Base-by-base conservation (phyloP, 2,888 invertebrate species). In the Aleiodes testaceus region DNA sequence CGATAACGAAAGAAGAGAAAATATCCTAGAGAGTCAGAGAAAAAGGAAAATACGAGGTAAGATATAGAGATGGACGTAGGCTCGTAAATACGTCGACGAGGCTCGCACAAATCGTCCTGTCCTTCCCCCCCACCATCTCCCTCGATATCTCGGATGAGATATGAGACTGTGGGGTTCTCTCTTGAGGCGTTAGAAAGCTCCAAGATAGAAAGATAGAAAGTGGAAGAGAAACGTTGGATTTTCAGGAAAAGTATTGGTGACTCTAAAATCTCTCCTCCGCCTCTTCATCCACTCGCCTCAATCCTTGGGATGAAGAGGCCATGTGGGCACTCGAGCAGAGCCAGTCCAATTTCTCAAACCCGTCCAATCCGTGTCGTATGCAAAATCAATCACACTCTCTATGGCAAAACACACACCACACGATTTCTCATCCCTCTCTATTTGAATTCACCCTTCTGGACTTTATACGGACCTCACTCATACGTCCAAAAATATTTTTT, bases 321-420 rank as follows among this genome's bases (percentile, higher is more conserved):
- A 55, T 65, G 69, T 71, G 70, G 68, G 59, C 73, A 73, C 74
- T 63, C 68, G 53, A 42, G 22, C 61, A 66, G 80, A 81, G 84
- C 80, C 84, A 83, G 84, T 85, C 84, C 87, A 87, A 88, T 87
- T 87, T 87, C 86, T 87, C 87, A 87, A 87, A 87, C 84, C 87
- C 87, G 87, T 87, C 87, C 86, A 84, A 87, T 86, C 83, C 84
- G 84, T 84, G 87, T 86, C 85, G 86, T 84, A 87, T 87, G 87
- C 86, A 86, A 87, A 87, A 87, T 87, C 87, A 87, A 87, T 87
- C 87, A 85, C 84, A 81, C 79, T 80, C 73, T 66, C 77, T 72
- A 59, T 59, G 59, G 59, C 36, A 59, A 59, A 59, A 69, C 72
- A 75, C 76, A 74, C 75, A 71, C 76, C 73, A 75, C 76, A 75